phyloP scores from a whole-genome alignment of 2,797 vertebrate genomes.

The Macropus fuliginosus region DNA sequence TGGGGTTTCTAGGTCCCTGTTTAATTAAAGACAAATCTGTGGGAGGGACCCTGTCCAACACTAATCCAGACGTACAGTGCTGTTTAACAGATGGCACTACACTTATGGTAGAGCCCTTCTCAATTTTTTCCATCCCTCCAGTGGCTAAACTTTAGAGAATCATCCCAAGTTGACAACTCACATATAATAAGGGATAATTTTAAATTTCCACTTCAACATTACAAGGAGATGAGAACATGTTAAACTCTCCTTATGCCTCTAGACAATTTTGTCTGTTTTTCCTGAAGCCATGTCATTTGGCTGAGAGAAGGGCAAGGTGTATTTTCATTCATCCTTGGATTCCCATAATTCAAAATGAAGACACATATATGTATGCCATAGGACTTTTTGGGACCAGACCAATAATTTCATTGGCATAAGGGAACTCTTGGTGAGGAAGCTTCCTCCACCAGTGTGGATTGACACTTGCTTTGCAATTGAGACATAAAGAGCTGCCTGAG shows the following conservation, averaged over 20 bases:
- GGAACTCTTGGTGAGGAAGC: not conserved
- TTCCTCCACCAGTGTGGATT: not conserved
- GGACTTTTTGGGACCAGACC: not conserved
- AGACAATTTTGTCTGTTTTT: not conserved
- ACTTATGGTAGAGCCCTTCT: not conserved
- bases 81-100: constrained; percentile 28
- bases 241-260: not conserved
- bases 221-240: not conserved
- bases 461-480: not conserved
- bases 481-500: not conserved
- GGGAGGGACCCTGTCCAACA: constrained; percentile 8
- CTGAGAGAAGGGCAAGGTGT: not conserved
- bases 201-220: not conserved
- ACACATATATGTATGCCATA: too few relatives aligned
- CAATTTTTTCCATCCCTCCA: not conserved
- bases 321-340: not conserved
- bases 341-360: not conserved
- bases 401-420: not conserved
- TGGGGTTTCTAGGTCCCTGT: not conserved
- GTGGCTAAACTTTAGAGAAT: not conserved
- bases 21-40: constrained; percentile 40
- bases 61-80: constrained; percentile 8
- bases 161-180: not conserved
- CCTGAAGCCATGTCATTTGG: not conserved
- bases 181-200: not conserved